phyloP scores from a whole-genome alignment of 1,140 invertebrate species.

The Achroia grisella region DNA sequence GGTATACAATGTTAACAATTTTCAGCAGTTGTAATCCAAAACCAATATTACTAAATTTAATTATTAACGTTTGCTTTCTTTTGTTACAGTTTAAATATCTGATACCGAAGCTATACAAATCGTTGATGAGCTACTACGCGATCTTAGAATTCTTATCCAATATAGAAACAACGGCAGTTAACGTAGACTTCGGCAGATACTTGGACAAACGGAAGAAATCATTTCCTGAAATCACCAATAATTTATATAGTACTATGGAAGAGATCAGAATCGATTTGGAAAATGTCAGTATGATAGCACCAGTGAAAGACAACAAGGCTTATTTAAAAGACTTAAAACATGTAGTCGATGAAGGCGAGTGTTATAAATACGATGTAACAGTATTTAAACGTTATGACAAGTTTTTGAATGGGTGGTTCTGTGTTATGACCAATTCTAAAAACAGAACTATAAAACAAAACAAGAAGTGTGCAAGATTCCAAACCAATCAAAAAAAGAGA shows the following conservation, averaged over 20 bases:
- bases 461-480: slow-evolving; percentile 18
- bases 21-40: too few relatives aligned
- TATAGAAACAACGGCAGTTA: slow-evolving; percentile 38
- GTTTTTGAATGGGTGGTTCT: slow-evolving; percentile 54
- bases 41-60: not conserved
- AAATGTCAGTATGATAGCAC: slow-evolving; percentile 32
- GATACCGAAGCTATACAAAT: slow-evolving; percentile 55
- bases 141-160: slow-evolving; percentile 46
- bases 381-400: slow-evolving; percentile 56
- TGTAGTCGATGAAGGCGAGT: slow-evolving; percentile 47
- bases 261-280: slow-evolving; percentile 52
- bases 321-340: slow-evolving; percentile 31
- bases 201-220: slow-evolving; percentile 37
- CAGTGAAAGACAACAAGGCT: slow-evolving; percentile 22
- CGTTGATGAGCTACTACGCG: slow-evolving; percentile 42
- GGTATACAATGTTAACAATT: too few relatives aligned
- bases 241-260: slow-evolving; percentile 41
- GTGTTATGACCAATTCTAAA: not conserved
- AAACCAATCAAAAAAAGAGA: slow-evolving; percentile 23
- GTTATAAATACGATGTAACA: slow-evolving; percentile 52
- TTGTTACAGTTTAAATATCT: slow-evolving; percentile 63
- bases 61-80: slow-evolving; percentile 28
- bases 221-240: slow-evolving; percentile 30
- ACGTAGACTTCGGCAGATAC: slow-evolving; percentile 45
- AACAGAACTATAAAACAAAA: not conserved